Conservation (phyloP, 2,888 invertebrate species). For the Andrena chrysosceles region DNA sequence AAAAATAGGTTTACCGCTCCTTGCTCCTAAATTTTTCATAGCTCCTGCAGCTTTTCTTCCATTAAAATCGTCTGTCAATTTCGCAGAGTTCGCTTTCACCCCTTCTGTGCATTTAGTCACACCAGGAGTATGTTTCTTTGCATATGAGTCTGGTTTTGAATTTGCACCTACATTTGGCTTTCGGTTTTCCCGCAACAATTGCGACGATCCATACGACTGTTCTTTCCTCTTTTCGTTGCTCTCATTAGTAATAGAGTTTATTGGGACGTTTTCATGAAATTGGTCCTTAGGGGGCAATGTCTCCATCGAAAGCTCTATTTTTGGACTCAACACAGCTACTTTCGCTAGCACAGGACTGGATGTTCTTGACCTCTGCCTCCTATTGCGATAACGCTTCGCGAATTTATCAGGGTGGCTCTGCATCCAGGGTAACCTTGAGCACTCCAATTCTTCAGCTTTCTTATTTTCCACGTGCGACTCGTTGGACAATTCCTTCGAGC, state of each 20-base stretch:
- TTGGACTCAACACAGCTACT: not conserved
- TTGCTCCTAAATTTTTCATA: not conserved
- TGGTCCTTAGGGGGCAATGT: not conserved
- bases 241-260: not conserved
- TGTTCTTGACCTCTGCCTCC: slow-evolving; percentile 25
- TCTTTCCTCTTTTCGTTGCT: not conserved
- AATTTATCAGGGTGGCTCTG: not conserved
- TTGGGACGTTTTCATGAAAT: not conserved
- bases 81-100: not conserved
- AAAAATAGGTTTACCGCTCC: not conserved
- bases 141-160: not conserved
- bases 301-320: slow-evolving; percentile 12
- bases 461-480: not conserved
- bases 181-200: not conserved
- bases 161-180: not conserved
- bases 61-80: not conserved
- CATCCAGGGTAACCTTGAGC: not conserved
- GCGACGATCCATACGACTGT: not conserved
- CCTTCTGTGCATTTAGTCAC: not conserved
- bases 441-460: not conserved
- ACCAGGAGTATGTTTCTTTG: not conserved
- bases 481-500: not conserved
- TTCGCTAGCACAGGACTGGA: slow-evolving; percentile 4
- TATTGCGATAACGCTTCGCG: slow-evolving; percentile 18
- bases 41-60: not conserved